Conservation (phyloP, 2,113 vertebrate species). For the Verasper variegatus region DNA sequence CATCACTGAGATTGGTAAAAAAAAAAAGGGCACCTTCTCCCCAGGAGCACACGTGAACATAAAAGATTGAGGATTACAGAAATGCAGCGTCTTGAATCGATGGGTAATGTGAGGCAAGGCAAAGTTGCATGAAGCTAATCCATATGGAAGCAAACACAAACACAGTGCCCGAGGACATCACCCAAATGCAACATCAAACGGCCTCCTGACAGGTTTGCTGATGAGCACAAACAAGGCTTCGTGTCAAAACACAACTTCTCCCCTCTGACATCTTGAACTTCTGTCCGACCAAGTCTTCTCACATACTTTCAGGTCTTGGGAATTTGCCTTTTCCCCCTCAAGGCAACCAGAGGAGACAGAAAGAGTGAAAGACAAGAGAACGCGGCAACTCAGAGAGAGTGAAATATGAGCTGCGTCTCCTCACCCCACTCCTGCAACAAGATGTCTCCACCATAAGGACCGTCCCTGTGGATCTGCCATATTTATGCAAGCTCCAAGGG, state of each 20-base stretch:
- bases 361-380: slow-evolving; percentile 73
- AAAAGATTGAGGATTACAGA: slow-evolving; percentile 6
- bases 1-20: not conserved
- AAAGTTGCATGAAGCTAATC: slow-evolving; percentile 77
- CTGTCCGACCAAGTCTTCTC: slow-evolving; percentile 80
- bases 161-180: slow-evolving; percentile 74
- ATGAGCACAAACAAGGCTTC: slow-evolving; percentile 84
- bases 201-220: slow-evolving; percentile 82
- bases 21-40: slow-evolving; percentile 18
- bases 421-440: slow-evolving; percentile 39
- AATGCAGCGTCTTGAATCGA: slow-evolving; percentile 21
- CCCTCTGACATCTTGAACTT: slow-evolving; percentile 81
- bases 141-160: slow-evolving; percentile 80
- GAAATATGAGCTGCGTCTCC: slow-evolving; percentile 74
- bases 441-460: slow-evolving; percentile 52
- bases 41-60: slow-evolving; percentile 2
- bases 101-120: slow-evolving; percentile 57
- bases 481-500: slow-evolving; percentile 51
- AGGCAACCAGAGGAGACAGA: slow-evolving; percentile 69
- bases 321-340: slow-evolving; percentile 75
- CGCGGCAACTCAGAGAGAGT: slow-evolving; percentile 72
- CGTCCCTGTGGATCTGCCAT: slow-evolving; percentile 49
- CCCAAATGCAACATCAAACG: slow-evolving; percentile 80
- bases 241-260: slow-evolving; percentile 82
- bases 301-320: slow-evolving; percentile 78